Percentiles rank a stretch among this genome's conserved stretches.
Evolutionary conservation across 2,888 invertebrate genomes (phyloP).

Genomic region (Leuctra nigra): DNA sequence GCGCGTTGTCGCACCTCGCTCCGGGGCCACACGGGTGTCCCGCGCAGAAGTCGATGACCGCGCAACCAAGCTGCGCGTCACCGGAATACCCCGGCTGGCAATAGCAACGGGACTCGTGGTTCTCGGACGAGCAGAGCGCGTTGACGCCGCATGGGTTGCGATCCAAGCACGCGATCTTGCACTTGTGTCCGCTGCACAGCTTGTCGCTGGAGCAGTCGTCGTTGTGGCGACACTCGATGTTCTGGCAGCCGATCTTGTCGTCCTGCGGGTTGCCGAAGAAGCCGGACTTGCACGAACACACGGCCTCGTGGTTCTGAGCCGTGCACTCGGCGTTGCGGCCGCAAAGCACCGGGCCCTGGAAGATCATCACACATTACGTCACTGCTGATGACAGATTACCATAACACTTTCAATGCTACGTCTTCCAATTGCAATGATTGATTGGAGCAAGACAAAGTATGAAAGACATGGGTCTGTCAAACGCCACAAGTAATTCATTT

Average conservation of each 20-base stretch:
- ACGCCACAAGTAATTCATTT: too few species aligned
- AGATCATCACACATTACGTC: too few species aligned
- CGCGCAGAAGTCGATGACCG: constrained; percentile 69
- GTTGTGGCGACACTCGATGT: constrained; percentile 66
- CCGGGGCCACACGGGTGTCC: constrained; percentile 73
- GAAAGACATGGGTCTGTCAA: too few species aligned
- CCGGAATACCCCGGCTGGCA: constrained; percentile 87
- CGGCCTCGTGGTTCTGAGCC: constrained; percentile 62
- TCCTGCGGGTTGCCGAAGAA: constrained; percentile 68
- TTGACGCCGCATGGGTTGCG: constrained; percentile 80
- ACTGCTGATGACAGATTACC: too few species aligned
- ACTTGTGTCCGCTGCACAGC: constrained; percentile 73
- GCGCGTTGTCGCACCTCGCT: constrained; percentile 70
- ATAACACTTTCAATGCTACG: too few species aligned
- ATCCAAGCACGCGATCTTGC: constrained; percentile 78
- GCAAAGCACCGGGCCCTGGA: constrained; percentile 58
- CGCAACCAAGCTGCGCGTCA: constrained; percentile 63
- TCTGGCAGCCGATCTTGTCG: constrained; percentile 70
- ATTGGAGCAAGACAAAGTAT: too few species aligned
- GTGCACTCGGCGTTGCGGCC: constrained; percentile 77
- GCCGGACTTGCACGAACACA: constrained; percentile 71
- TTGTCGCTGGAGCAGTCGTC: constrained; percentile 75
- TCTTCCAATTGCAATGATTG: too few species aligned
- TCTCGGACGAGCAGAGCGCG: constrained; percentile 77
- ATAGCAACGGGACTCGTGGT: constrained; percentile 68